Base-by-base conservation (phyloP, 2,888 invertebrate species). In the Geophilus truncorum region DNA sequence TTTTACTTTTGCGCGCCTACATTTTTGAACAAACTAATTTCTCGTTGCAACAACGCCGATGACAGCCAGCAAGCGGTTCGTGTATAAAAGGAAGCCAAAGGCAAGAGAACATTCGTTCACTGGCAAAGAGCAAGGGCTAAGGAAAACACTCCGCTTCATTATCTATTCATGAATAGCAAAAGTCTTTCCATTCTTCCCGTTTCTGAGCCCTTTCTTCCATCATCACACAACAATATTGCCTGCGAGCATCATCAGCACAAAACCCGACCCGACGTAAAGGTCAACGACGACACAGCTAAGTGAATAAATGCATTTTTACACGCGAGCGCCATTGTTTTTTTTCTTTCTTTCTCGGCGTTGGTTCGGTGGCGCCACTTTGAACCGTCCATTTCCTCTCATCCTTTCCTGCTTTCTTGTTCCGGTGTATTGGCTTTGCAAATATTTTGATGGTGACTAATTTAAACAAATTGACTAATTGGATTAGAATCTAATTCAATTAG, bases 401-500 rank as follows among this genome's bases (percentile, higher is more conserved):
- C 25, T 15, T 62, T 9, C 25, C 12, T 28, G 28, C 23, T 62
- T 62, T 62, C 62, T 62, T 62, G 62, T 62, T 62, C 62, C 62
- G 62, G 62, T 28, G 62, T 62, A 62, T 62, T 62, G 78, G 40
- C 36, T 78, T 78, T 78, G 78, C 40, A 78, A 78, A 78, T 78
- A 78, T 78, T 78, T 78, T 78, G 78, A 40, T 40, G 78, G 40
- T 78, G 78, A 34, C 40, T 78, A 78, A 78, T 78, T 78, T 78
- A 78, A 78, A 78, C 78, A 78, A 78, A 78, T 78, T 78, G 78
- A 78, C 40, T 78, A 78, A 78, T 78, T 78, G 78, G 78, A 78
- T 78, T 78, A 40, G 36, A 36, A 36, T 40, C 36, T 78, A 78
- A 78, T 78, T 78, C 25, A 45, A 78, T 78, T 78, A 78, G 45